Conservation (phyloP, 1,140 invertebrate genomes). For the Caenorhabditis inopinata region DNA sequence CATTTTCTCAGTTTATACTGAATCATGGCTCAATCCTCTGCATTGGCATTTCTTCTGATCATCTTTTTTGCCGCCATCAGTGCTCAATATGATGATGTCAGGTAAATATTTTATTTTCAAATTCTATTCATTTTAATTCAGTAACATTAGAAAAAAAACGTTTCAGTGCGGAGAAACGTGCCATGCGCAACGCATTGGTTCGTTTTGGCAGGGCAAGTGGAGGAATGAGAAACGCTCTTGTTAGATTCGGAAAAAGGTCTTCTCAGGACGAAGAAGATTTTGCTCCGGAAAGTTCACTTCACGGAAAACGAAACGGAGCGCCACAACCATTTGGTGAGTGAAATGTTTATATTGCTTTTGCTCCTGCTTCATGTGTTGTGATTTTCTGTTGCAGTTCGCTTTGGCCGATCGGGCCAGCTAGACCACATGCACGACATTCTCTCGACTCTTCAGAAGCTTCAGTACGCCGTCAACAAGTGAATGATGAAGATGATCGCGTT, state of each 20-base stretch:
- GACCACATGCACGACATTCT: slow-evolving; percentile 53
- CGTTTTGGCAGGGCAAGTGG: slow-evolving; percentile 47
- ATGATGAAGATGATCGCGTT: background rate
- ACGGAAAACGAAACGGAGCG: slow-evolving; percentile 52
- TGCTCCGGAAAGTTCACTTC: slow-evolving; percentile 16
- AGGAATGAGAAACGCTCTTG: slow-evolving; percentile 50
- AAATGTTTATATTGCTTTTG: background rate
- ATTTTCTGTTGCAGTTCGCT: slow-evolving; percentile 47
- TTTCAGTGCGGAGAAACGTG: slow-evolving; percentile 50
- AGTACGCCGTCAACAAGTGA: slow-evolving; percentile 44
- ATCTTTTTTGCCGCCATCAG: background rate
- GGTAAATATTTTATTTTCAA: background rate
- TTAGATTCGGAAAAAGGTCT: slow-evolving; percentile 46
- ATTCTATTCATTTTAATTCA: background rate
- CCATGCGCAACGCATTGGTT: slow-evolving; percentile 51
- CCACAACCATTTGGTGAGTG: slow-evolving; percentile 50
- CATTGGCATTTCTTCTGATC: slow-evolving; percentile 4
- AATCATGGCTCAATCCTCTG: slow-evolving; percentile 17
- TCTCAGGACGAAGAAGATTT: background rate
- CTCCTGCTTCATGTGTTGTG: slow-evolving; percentile 10
- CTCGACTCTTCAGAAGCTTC: slow-evolving; percentile 44
- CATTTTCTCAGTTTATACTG: slow-evolving; percentile 27
- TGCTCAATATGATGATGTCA: slow-evolving; percentile 30
- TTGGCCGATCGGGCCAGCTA: slow-evolving; percentile 47
- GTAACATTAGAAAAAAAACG: background rate